Evolutionary conservation across 2,888 invertebrate genomes (phyloP).

Genomic region (Junonia oenone): DNA sequence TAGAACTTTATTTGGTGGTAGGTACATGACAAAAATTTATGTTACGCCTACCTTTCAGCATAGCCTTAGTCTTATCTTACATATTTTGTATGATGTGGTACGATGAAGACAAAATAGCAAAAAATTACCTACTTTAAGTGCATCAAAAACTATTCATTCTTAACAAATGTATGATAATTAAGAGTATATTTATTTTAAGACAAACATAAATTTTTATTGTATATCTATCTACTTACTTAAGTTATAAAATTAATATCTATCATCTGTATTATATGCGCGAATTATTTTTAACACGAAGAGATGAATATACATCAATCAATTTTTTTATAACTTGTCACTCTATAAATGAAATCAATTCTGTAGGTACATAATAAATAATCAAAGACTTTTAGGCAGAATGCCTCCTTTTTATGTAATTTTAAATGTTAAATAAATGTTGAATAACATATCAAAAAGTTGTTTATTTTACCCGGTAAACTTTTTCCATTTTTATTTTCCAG

Average conservation of each 20-base stretch:
- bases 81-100: not conserved
- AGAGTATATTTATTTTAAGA: not conserved
- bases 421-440: conserved; percentile 78
- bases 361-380: conserved; percentile 62
- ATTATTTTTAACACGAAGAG: conserved; percentile 1
- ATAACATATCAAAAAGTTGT: conserved; percentile 64
- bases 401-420: conserved; percentile 78
- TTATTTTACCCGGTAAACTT: too few relatives aligned
- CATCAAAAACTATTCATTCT: too few relatives aligned
- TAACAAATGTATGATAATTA: too few relatives aligned
- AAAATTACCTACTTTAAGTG: not conserved
- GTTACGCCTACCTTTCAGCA: too few relatives aligned
- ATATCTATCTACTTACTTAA: too few relatives aligned
- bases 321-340: conserved; percentile 39
- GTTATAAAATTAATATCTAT: not conserved
- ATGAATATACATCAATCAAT: not conserved
- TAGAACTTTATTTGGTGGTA: too few relatives aligned
- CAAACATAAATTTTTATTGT: too few relatives aligned
- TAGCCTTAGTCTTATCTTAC: conserved; percentile 3
- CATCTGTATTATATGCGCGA: not conserved
- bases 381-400: conserved; percentile 74
- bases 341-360: conserved; percentile 72
- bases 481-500: not conserved
- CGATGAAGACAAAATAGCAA: not conserved
- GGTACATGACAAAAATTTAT: too few relatives aligned